Conservation (phyloP, 1,140 invertebrate species). For the Drosophila nebulosa region DNA sequence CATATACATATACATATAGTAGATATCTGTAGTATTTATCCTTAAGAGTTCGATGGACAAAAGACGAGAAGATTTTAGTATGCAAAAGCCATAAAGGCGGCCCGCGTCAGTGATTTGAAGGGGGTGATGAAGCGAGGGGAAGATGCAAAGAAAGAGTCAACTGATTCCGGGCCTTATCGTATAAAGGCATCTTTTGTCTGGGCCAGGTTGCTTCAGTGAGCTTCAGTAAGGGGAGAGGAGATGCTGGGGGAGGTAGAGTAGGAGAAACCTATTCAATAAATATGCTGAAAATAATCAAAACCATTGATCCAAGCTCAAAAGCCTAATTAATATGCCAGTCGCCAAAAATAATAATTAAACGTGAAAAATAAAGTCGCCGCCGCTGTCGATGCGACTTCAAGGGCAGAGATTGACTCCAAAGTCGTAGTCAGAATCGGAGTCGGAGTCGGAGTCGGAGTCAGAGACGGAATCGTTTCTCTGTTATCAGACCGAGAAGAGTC, state of each 20-base stretch:
- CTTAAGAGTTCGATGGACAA: slow-evolving; percentile 23
- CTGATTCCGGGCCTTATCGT: slow-evolving; percentile 24
- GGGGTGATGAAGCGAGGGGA: too few relatives aligned
- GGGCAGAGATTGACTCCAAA: background rate
- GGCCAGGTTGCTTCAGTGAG: background rate
- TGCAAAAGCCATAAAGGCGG: slow-evolving; percentile 51
- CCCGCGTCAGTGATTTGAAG: too few relatives aligned
- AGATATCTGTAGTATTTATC: slow-evolving; percentile 29
- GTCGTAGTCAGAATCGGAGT: background rate
- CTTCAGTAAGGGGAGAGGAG: too few relatives aligned
- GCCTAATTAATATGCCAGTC: slow-evolving; percentile 50
- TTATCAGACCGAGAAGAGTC: slow-evolving; percentile 34
- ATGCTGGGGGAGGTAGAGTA: background rate
- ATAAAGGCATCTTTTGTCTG: slow-evolving; percentile 48
- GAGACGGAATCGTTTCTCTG: background rate
- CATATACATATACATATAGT: slow-evolving; percentile 17
- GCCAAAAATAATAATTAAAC: slow-evolving; percentile 54
- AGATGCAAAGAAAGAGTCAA: slow-evolving; percentile 2
- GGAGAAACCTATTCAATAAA: slow-evolving; percentile 26
- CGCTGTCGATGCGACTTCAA: background rate
- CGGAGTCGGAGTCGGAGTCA: background rate
- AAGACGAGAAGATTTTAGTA: slow-evolving; percentile 49
- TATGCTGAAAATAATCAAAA: slow-evolving; percentile 40
- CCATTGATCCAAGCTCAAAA: slow-evolving; percentile 32
- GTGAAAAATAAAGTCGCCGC: slow-evolving; percentile 16